Base-by-base conservation (phyloP, 2,797 vertebrate species). In the Petrocephalus schoutedeni region DNA sequence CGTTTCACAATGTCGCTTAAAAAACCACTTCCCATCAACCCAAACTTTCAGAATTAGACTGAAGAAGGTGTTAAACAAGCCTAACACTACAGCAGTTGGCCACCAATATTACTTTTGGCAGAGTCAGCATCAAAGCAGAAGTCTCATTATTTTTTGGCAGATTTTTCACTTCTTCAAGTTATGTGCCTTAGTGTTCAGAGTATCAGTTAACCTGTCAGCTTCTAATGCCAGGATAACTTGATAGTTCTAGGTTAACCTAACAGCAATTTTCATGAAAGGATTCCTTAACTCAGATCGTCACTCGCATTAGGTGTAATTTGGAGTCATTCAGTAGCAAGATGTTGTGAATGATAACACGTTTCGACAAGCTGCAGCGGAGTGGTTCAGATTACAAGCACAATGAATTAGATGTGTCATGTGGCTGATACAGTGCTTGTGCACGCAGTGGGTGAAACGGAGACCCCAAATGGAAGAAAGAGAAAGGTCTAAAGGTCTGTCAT, bases 1-100 rank as follows among this genome's bases (percentile, higher is more conserved):
- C 21, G 7, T 87, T 87, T 87, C 86, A 49, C 59, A 86, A 36
- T 59, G 56, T 59, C 32, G 82, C 16, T 85, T 54, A 85, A 85
- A 45, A 59, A 61, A 12, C 4, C 45, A 53, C 56, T 84, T 84
- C 23, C 49, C 10, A 56, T 56, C 12, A 56, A 16, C 41, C 74
- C 74, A 49, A 49, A 80, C 41, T 21, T 45, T 80, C 41, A 80
- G 2, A 80, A 56, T 85, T 23, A 56, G 12, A 56, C 82, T 56
- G 51, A 53, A 56, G 82, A 56, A 85, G 28, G 82, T 49, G 36
- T 45, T 16, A 74, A 14, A 14, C 36, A 80, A 80, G 28, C 67
- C 67, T 19, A 77, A 19, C 2, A 49, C 45, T 16, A 49, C 41
- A 80, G 41, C 74, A 49, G 16, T 57, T 16, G 19, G 16, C 56